phyloP scores from a whole-genome alignment of 2,888 invertebrate species.

The Dryococelus australis region DNA sequence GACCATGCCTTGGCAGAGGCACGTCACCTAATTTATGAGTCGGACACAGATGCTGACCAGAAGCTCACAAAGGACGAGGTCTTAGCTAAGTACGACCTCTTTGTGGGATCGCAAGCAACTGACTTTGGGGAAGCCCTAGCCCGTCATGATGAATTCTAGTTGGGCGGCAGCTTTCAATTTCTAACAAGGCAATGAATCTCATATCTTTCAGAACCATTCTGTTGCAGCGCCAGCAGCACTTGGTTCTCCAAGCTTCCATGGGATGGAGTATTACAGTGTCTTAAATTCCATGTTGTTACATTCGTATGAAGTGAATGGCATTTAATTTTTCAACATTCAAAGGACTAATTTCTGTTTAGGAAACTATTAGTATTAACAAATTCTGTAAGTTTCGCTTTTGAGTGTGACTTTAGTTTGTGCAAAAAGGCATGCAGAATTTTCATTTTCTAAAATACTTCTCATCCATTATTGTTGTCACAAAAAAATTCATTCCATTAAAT shows the following conservation, averaged over 20 bases:
- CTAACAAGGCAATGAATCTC: no score
- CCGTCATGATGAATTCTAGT: constrained; percentile 93
- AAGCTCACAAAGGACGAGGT: constrained; percentile 89
- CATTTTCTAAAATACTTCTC: neutral
- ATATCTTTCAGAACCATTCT: neutral
- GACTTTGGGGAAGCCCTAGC: constrained; percentile 97
- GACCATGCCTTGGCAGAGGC: constrained; percentile 98
- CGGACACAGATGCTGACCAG: constrained; percentile 91
- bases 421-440: neutral
- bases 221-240: neutral
- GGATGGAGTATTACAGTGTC: neutral
- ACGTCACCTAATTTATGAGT: constrained; percentile 92
- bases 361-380: neutral
- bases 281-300: neutral
- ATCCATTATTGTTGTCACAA: neutral
- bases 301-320: neutral
- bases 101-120: constrained; percentile 98
- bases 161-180: neutral
- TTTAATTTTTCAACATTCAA: neutral
- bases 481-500: no score
- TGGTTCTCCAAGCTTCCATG: neutral
- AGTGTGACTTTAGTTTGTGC: neutral
- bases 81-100: constrained; percentile 93
- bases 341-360: neutral
- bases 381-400: neutral